Evolutionary conservation across 1,140 invertebrate species (phyloP).

Genomic region (Gryllus bimaculatus): DNA sequence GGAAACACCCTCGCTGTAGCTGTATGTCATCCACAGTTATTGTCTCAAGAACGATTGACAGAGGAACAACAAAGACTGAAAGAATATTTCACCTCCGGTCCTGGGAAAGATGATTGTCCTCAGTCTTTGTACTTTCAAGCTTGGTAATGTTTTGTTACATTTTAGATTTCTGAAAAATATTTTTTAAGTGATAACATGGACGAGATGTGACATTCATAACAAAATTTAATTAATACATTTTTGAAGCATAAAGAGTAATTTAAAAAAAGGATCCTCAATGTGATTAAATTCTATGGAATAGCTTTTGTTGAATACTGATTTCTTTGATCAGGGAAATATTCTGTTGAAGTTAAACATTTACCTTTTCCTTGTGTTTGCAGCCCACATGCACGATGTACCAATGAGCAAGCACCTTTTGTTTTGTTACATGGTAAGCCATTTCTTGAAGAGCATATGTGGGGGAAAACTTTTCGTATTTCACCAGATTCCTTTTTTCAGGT

Average conservation of each 20-base stretch:
- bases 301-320: no score
- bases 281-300: no score
- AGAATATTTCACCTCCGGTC: slow-evolving; percentile 28
- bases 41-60: slow-evolving; percentile 31
- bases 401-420: slow-evolving; percentile 32
- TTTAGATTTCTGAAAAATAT: no score
- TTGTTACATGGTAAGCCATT: slow-evolving; percentile 31
- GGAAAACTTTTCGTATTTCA: slow-evolving; percentile 32
- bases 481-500: slow-evolving; percentile 38
- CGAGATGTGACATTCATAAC: no score
- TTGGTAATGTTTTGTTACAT: slow-evolving; percentile 26
- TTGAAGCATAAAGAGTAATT: no score
- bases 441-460: slow-evolving; percentile 30
- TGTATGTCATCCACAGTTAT: slow-evolving; percentile 38
- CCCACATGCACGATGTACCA: slow-evolving; percentile 30
- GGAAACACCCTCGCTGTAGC: slow-evolving; percentile 38
- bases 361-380: slow-evolving; percentile 23
- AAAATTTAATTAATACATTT: no score
- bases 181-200: no score
- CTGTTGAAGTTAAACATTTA: no score
- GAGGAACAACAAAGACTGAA: slow-evolving; percentile 31
- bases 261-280: no score
- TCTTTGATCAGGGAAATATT: no score
- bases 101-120: slow-evolving; percentile 22
- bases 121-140: slow-evolving; percentile 31